Base-by-base conservation (phyloP, 2,888 invertebrate genomes). In the Andrena bicolor region DNA sequence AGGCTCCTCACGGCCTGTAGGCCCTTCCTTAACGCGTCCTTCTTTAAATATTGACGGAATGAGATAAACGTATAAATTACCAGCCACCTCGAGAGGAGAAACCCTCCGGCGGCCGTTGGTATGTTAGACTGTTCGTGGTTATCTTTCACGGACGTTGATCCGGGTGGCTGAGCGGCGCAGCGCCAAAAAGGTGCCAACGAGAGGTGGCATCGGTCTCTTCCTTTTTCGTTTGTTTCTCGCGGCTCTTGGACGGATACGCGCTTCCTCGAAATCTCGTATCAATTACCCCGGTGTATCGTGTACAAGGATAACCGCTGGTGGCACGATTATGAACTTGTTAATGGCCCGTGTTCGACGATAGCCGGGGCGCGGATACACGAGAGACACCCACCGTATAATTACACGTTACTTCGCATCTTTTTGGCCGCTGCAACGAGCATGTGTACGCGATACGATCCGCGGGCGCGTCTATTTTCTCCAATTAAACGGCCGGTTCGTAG, bases 31-130 rank as follows among this genome's bases (percentile, higher is more conserved):
- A 56, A 23, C 60, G 28, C 71, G 80, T 80, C 66, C 76, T 77
- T 80, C 77, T 63, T 88, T 89, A 90, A 91, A 91, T 90, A 90
- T 91, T 90, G 90, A 90, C 90, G 88, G 84, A 90, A 90, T 88
- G 86, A 89, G 89, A 90, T 90, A 90, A 90, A 90, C 86, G 88
- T 90, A 90, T 91, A 89, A 91, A 90, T 91, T 91, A 90, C 89
- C 86, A 86, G 82, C 68, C 90, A 87, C 84, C 87, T 89, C 72
- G 75, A 56, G 79, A 74, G 71, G 61, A 85, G 84, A 79, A 79
- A 85, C 87, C 86, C 88, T 87, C 82, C 78, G 87, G 85, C 86
- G 82, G 80, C 60, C 69, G 63, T 75, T 32, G 61, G 76, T 74
- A 72, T 51, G 78, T 79, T 70, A 64, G 53, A 73, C 83, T 75